Conservation (phyloP, 2,888 invertebrate genomes). For the Cheilosia variabilis region DNA sequence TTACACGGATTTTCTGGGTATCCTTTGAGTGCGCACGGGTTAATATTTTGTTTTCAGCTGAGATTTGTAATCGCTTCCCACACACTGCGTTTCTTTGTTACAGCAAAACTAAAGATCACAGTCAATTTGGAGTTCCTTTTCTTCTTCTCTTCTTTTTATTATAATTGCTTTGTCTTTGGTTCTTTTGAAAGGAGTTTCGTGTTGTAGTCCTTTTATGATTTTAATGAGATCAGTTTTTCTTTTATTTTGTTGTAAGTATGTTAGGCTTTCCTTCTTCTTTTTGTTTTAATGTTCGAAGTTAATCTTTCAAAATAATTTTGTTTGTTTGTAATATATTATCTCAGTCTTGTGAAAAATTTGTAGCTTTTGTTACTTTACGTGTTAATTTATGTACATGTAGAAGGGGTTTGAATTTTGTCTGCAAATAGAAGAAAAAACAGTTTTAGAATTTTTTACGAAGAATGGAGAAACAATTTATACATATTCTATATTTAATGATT, state of each 20-base stretch:
- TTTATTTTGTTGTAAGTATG: slow-evolving; percentile 5
- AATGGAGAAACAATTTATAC: too few relatives aligned
- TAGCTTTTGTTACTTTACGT: slow-evolving; percentile 71
- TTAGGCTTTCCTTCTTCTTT: slow-evolving; percentile 47
- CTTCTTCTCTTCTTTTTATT: slow-evolving; percentile 4
- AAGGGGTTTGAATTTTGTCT: slow-evolving; percentile 65
- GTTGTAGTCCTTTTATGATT: slow-evolving; percentile 41
- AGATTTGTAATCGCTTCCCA: slow-evolving; percentile 54
- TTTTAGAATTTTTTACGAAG: too few relatives aligned
- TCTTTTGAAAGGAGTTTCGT: slow-evolving; percentile 46
- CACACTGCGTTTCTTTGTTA: slow-evolving; percentile 28
- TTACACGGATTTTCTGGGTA: slow-evolving; percentile 28
- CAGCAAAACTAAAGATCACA: slow-evolving; percentile 66
- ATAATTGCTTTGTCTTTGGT: slow-evolving; percentile 64
- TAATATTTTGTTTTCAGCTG: slow-evolving; percentile 54
- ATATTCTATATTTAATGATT: too few relatives aligned
- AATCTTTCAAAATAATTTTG: slow-evolving; percentile 62
- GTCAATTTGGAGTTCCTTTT: slow-evolving; percentile 66
- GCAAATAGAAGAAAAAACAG: slow-evolving; percentile 10
- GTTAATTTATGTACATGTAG: slow-evolving; percentile 69
- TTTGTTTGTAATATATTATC: slow-evolving; percentile 56
- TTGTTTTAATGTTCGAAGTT: slow-evolving; percentile 30
- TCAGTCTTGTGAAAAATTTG: slow-evolving; percentile 75
- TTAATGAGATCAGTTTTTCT: slow-evolving; percentile 67
- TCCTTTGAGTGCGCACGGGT: neutral